Evolutionary conservation across 1,140 invertebrate species (phyloP), one percentile per base, ranked within the genome.

Genomic region (Euwallacea fornicatus): DNA sequence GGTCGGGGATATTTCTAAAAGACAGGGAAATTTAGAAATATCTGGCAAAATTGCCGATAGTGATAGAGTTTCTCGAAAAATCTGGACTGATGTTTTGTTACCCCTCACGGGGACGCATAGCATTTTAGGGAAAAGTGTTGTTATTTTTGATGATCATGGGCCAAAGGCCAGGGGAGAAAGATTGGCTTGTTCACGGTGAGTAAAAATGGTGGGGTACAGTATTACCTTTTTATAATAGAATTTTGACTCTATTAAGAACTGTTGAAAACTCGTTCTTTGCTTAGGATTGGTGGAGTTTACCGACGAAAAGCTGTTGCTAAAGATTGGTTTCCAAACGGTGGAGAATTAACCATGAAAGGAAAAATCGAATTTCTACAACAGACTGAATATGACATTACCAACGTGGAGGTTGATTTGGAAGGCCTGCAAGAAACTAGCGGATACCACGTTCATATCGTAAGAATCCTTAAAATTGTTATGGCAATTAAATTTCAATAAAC

Each of bases 81-180:
- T 96, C 72, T 93, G 92, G 78, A 94, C 92, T 0, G 95, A 96
- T 80, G 83, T 83, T 0, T 83, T 89, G 77, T 78, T 97, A 15
- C 89, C 94, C 6, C 81, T 98, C 3, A 88, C 87, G 7, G 96
- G 96, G 11, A 83, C 86, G 11, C 81, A 88, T 72, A 88, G 87
- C 61, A 88, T 97, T 72, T 78, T 97, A 71, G 92, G 91, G 11
- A 90, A 90, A 78, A 94, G 95, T 13, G 80, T 98, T 42, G 92
- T 97, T 0, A 88, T 98, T 53, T 94, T 94, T 76, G 94, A 95
- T 81, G 93, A 96, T 77, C 85, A 91, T 78, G 92, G 93, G 4
- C 94, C 94, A 0, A 88, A 91, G 72, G 93, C 93, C 0, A 84
- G 95, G 70, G 94, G 93, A 9, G 91, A 95, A 80, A 82, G 95